Percentiles rank a stretch among this genome's conserved stretches.
phyloP scores from a whole-genome alignment of 2,113 vertebrate species.

The Rhynchopsitta pachyrhyncha region DNA sequence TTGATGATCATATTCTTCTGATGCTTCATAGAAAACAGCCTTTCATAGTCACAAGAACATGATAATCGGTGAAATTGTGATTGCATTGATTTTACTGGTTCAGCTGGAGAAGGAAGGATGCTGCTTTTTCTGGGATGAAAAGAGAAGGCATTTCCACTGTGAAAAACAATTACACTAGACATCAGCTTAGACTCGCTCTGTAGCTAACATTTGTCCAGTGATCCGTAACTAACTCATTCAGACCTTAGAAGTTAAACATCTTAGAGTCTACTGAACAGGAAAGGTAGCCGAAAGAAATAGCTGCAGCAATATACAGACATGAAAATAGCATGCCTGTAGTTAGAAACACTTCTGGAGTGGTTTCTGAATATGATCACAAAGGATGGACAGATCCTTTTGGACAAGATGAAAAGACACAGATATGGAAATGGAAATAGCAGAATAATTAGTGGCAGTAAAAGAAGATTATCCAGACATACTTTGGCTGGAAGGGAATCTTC shows the following conservation, averaged over 20 bases:
- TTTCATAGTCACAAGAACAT: background rate
- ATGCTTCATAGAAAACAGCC: background rate
- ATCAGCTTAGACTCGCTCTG: background rate
- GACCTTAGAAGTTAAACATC: background rate
- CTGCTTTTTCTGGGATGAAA: background rate
- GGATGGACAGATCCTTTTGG: background rate
- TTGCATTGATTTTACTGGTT: background rate
- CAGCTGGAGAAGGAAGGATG: background rate
- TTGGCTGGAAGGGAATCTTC: background rate
- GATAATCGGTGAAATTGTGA: accelerated
- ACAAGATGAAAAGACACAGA: background rate
- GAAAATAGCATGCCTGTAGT: accelerated
- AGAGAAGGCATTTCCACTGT: background rate
- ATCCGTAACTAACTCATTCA: background rate
- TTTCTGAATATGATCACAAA: background rate
- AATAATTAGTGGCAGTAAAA: background rate
- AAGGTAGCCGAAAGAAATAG: background rate
- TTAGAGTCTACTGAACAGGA: background rate
- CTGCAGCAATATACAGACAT: background rate
- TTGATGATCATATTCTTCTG: background rate
- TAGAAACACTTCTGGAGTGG: background rate
- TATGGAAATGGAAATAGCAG: accelerated
- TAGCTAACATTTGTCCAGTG: background rate
- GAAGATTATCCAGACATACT: background rate
- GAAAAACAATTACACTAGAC: background rate